A percentile compares a stretch with the other conserved stretches of the same genome.
Evolutionary conservation across 1,140 invertebrate genomes (phyloP).

Genomic region (Lordiphosa stackelbergi): DNA sequence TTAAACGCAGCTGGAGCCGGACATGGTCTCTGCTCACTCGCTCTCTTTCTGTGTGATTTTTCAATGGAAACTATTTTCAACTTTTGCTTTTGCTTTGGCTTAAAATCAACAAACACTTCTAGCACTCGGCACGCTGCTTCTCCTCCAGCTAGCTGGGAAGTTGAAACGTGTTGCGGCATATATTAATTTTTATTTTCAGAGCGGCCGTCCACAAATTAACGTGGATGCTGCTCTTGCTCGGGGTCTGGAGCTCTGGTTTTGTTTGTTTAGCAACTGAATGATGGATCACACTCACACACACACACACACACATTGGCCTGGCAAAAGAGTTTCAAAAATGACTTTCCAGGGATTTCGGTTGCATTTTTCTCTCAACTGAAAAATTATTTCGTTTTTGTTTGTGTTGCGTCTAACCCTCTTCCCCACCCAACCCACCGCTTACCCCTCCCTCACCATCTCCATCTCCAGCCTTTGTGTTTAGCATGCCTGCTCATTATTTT

Average conservation of each 20-base stretch:
- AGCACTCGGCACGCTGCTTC: not conserved
- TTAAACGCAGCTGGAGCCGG: constrained; percentile 32
- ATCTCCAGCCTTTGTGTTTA: constrained; percentile 40
- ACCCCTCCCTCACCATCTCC: not conserved
- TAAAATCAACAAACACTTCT: constrained; percentile 55
- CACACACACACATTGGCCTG: constrained; percentile 4
- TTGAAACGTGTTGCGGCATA: constrained; percentile 65
- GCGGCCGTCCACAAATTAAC: constrained; percentile 52
- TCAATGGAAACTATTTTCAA: constrained; percentile 67
- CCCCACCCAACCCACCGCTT: not conserved
- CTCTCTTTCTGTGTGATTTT: constrained; percentile 20
- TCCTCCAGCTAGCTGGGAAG: constrained; percentile 22
- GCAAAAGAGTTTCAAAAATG: constrained; percentile 35
- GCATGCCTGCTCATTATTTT: constrained; percentile 70
- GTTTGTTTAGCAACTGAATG: constrained; percentile 70
- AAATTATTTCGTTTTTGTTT: constrained; percentile 15
- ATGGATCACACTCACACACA: constrained; percentile 54
- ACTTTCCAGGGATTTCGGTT: constrained; percentile 58
- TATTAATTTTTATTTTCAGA: constrained; percentile 72
- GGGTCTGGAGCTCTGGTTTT: constrained; percentile 24
- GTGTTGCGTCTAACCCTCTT: constrained; percentile 3
- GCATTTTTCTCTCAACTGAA: constrained; percentile 39
- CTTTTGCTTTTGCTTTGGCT: constrained; percentile 35
- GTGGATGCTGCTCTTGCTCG: constrained; percentile 26
- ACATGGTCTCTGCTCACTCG: constrained; percentile 14